phyloP scores from a whole-genome alignment of 1,140 invertebrate genomes.

The Hycleus cichorii region DNA sequence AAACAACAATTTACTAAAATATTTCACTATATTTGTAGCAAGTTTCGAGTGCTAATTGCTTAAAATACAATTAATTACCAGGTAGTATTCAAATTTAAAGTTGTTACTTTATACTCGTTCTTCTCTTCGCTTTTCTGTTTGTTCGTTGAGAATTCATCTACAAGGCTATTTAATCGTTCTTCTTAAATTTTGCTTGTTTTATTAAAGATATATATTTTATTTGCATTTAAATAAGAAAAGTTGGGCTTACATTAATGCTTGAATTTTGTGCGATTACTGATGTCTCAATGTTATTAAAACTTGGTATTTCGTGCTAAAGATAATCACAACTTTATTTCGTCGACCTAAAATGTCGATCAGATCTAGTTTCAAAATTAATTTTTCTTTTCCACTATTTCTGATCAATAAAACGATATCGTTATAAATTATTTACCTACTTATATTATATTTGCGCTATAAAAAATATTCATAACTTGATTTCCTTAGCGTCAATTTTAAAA shows the following conservation, averaged over 20 bases:
- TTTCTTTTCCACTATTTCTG: too few relatives aligned
- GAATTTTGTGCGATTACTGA: slow-evolving; percentile 9
- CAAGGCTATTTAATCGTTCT: slow-evolving; percentile 7
- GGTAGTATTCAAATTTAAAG: slow-evolving; percentile 18
- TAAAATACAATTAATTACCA: slow-evolving; percentile 25
- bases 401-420: too few relatives aligned
- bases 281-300: slow-evolving; percentile 7
- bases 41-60: neutral
- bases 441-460: slow-evolving; percentile 16
- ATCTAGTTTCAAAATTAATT: too few relatives aligned
- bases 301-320: neutral
- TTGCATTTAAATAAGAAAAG: slow-evolving; percentile 16
- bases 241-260: slow-evolving; percentile 13
- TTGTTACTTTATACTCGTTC: slow-evolving; percentile 7
- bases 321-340: neutral
- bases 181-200: slow-evolving; percentile 15
- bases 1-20: too few relatives aligned
- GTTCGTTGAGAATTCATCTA: too few relatives aligned
- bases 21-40: neutral
- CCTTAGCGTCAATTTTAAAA: slow-evolving; percentile 20
- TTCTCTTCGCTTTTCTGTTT: neutral
- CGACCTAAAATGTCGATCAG: neutral
- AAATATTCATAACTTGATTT: slow-evolving; percentile 20
- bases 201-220: slow-evolving; percentile 16
- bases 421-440: neutral